Conservation (phyloP, 2,113 vertebrate species). For the Trachemys scripta region DNA sequence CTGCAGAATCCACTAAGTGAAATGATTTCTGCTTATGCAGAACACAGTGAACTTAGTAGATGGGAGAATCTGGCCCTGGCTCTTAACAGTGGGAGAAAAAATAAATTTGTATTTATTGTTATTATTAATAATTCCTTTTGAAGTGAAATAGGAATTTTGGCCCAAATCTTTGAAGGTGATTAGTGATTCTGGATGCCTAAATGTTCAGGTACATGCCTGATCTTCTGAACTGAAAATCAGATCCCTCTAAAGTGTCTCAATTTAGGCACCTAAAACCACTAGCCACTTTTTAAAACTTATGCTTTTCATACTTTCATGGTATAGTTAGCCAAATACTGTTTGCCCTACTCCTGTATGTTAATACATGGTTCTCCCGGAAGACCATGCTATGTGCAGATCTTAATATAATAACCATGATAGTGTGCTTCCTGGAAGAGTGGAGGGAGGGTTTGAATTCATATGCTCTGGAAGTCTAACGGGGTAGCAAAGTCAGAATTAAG, state of each 20-base stretch:
- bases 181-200: neutral
- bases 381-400: neutral
- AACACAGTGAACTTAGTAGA: neutral
- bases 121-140: neutral
- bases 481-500: neutral
- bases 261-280: neutral
- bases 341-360: neutral
- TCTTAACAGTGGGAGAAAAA: neutral
- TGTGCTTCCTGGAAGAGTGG: neutral
- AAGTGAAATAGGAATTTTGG: neutral
- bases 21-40: neutral
- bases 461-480: neutral
- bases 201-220: neutral
- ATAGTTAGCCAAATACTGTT: accelerated
- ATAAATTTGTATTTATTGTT: neutral
- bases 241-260: neutral
- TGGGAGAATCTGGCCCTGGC: neutral
- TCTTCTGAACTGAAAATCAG: neutral
- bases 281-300: neutral
- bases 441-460: neutral
- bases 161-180: neutral
- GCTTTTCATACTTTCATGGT: neutral
- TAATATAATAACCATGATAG: neutral
- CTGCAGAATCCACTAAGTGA: neutral
- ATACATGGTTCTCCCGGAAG: accelerated